Evolutionary conservation across 2,113 vertebrate genomes (phyloP), one percentile per base, ranked within the genome.

Genomic region (Lophochroa leadbeateri): DNA sequence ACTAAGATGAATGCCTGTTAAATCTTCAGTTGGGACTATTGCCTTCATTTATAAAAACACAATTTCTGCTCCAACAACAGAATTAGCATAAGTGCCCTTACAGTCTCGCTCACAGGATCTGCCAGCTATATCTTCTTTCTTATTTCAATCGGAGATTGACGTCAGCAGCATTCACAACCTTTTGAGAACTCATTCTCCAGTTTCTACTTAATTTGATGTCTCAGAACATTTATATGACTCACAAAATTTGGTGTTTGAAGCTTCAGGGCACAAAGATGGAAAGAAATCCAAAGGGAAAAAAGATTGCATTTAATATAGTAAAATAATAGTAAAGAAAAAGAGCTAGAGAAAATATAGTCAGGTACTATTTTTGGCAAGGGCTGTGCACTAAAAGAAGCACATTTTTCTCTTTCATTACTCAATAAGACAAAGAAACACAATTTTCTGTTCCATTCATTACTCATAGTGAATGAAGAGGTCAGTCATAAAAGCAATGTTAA

Each of bases 121-220:
- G 24, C 93, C 92, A 97, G 92, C 86, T 92, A 76, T 58, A 96
- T 97, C 96, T 93, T 92, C 85, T 71, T 91, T 81, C 80, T 94
- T 97, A 89, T 89, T 97, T 94, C 92, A 84, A 92, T 90, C 82
- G 64, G 49, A 95, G 94, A 95, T 92, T 97, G 97, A 98, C 92
- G 97, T 96, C 97, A 98, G 93, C 67, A 92, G 90, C 86, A 94
- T 96, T 97, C 95, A 96, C 95, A 95, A 93, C 91, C 97, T 96
- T 89, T 95, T 95, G 92, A 97, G 95, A 97, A 94, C 55, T 96
- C 93, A 96, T 96, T 96, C 94, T 96, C 90, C 85, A 86, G 83
- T 95, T 95, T 93, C 89, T 70, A 90, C 96, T 97, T 97, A 97
- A 97, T 97, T 97, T 97, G 90, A 96, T 93, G 96, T 95, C 95